phyloP scores from a whole-genome alignment of 2,113 vertebrate genomes.

The Rhinolophus sinicus region DNA sequence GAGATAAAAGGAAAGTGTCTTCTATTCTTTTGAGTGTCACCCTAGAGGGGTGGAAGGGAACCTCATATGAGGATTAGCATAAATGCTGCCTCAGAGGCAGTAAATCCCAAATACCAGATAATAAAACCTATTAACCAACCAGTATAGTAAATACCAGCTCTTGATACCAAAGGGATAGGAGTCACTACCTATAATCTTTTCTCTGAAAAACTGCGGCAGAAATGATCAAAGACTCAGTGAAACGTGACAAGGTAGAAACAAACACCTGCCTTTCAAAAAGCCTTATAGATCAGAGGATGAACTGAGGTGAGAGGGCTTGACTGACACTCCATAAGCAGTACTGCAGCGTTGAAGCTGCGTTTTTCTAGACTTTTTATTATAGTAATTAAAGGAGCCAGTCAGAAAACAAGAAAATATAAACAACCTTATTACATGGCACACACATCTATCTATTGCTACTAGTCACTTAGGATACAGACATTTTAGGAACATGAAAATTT shows the following conservation, averaged over 20 bases:
- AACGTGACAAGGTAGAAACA: conserved; percentile 24
- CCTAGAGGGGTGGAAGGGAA: conserved; percentile 3
- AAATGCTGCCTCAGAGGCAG: background rate
- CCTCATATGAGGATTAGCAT: conserved; percentile 28
- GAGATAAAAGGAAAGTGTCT: conserved; percentile 12
- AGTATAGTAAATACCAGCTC: conserved; percentile 36
- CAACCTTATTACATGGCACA: background rate
- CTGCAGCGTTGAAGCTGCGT: background rate
- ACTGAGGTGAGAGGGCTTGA: background rate
- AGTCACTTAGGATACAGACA: background rate
- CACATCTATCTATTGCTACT: background rate
- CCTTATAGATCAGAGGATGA: background rate
- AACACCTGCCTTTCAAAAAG: conserved; percentile 55
- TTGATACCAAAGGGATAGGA: conserved; percentile 11
- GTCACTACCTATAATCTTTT: background rate
- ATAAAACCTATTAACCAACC: conserved; percentile 29
- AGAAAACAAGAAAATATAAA: conserved; percentile 46
- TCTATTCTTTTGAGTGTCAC: conserved; percentile 12
- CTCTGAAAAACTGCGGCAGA: conserved; percentile 4
- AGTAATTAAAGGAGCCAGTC: conserved; percentile 36
- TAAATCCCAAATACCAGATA: conserved; percentile 39
- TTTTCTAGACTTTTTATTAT: conserved; percentile 26
- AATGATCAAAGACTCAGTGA: conserved; percentile 48
- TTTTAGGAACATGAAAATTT: background rate
- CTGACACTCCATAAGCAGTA: background rate